A percentile compares a stretch with the other conserved stretches of the same genome.
These are phyloP conservation scores for Allobates femoralis DNA, from an alignment of 2,797 vertebrate genomes.

Conservation along the genomic window DNA sequence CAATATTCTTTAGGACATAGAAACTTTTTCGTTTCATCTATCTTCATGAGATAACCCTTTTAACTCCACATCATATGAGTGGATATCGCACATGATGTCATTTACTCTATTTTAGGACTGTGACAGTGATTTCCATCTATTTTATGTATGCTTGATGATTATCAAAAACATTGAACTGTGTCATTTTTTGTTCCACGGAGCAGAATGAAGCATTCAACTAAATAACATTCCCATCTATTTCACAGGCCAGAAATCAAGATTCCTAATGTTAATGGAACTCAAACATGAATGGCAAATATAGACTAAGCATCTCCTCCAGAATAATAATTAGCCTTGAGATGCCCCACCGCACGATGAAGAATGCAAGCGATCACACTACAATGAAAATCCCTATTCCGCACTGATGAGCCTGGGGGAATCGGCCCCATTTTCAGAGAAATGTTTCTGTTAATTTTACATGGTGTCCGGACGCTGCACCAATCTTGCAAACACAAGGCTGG, in stretches of 20 bases:
- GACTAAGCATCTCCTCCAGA: conserved; percentile 19
- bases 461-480: conserved; percentile 58
- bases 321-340: conserved; percentile 55
- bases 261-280: conserved; percentile 46
- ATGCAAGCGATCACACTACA: conserved; percentile 22
- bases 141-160: background rate
- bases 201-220: background rate
- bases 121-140: background rate
- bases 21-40: no score
- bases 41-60: background rate
- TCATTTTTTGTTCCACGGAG: background rate
- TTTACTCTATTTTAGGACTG: background rate
- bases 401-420: conserved; percentile 48
- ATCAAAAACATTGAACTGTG: background rate
- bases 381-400: conserved; percentile 48
- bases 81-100: background rate
- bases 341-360: conserved; percentile 37
- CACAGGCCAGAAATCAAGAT: background rate
- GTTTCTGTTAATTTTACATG: conserved; percentile 67
- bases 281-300: conserved; percentile 33
- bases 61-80: background rate
- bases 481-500: conserved; percentile 43
- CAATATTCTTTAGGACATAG: no score
- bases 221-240: background rate
- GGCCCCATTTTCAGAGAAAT: conserved; percentile 52